Base-by-base conservation (phyloP, 2,113 vertebrate species). In the Parus major region DNA sequence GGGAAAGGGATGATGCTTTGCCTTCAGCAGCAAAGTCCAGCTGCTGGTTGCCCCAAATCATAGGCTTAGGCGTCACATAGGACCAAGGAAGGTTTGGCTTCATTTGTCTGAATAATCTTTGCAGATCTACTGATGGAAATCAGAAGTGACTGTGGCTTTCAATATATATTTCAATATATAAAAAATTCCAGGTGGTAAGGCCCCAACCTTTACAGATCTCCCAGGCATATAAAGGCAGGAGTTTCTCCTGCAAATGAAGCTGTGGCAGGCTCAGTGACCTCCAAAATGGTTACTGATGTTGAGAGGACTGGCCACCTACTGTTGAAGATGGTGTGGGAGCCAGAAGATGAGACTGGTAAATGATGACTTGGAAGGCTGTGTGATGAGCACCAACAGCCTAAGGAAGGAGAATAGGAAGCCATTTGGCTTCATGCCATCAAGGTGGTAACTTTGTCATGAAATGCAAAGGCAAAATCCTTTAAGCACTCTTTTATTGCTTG, bases 401-500 rank as follows among this genome's bases (percentile, higher is more conserved):
- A 93, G 52, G 60, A 66, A 63, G n/a, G 66, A 5, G 27, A 72
- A 94, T 59, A 93, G 82, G 65, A 85, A 61, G 50, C n/a, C 39
- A 22, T 78, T 84, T 94, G 90, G 84, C 82, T 82, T 76, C 31
- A 9, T 72, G 84, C 92, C 88, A 56, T 78, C 64, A 23, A 57
- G 29, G 65, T 79, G 90, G 84, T 91, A 95, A 91, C 87, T 95
- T 86, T 79, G 82, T 97, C 91, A 90, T 8, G 1, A 86, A 91
- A 78, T 6, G 9, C 9, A 1, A 91, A 95, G 57, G 78, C 76
- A 86, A 82, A 95, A 95, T 93, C 92, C 90, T 82, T 92, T 96
- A 94, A 96, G 91, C 80, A 92, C 81, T 93, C 79, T 82, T 90
- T 93, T 96, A 91, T 79, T 70, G 84, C 86, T 90, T 63, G 28